phyloP scores from a whole-genome alignment of 2,888 invertebrate genomes.

The Yponomeuta cagnagella region DNA sequence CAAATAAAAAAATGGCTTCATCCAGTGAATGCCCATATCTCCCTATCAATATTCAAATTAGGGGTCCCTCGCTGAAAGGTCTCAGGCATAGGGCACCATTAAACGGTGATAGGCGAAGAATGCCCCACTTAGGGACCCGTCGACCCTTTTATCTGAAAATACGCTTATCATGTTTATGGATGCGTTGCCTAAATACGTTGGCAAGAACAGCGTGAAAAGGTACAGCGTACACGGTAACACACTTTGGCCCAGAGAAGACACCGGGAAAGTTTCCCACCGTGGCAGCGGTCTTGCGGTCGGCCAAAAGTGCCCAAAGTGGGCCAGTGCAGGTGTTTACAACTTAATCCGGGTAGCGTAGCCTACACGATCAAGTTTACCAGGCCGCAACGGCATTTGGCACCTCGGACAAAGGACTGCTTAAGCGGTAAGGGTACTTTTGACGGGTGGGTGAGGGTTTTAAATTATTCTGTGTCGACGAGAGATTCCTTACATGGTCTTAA shows the following conservation, averaged over 20 bases:
- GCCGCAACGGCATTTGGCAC: no score
- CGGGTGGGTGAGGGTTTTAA: no score
- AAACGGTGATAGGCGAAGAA: constrained; percentile 66
- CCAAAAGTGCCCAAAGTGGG: neutral
- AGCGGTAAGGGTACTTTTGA: no score
- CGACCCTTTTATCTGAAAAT: constrained; percentile 70
- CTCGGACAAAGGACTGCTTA: no score
- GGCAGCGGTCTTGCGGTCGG: neutral
- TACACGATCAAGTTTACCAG: neutral
- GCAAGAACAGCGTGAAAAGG: constrained; percentile 47
- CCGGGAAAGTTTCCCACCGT: neutral
- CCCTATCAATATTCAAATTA: constrained; percentile 69
- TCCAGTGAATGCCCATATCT: constrained; percentile 18
- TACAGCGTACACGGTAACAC: constrained; percentile 52
- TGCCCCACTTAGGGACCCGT: constrained; percentile 60
- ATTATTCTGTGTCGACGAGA: no score
- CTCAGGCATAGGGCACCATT: constrained; percentile 62
- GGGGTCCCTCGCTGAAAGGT: constrained; percentile 53
- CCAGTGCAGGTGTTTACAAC: neutral
- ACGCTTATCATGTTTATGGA: constrained; percentile 70
- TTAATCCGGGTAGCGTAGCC: neutral
- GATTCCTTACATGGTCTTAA: no score
- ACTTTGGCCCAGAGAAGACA: constrained; percentile 25
- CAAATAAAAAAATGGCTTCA: constrained; percentile 15
- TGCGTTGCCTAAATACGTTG: constrained; percentile 55